Evolutionary conservation across 2,888 invertebrate genomes (phyloP).

Genomic region (Acleris literana): DNA sequence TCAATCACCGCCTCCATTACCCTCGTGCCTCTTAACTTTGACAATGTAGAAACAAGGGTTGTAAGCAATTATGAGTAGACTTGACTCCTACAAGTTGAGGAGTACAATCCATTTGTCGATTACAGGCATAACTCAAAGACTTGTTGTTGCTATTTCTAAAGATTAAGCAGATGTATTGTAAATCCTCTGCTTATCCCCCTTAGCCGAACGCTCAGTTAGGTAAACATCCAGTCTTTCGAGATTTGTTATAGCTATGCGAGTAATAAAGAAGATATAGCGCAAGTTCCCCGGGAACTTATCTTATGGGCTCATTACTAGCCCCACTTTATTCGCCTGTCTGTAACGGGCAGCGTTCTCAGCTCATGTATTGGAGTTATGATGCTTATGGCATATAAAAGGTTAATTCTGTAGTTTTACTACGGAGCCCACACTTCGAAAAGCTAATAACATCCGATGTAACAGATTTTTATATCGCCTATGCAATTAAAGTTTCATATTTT

Average conservation of each 20-base stretch:
- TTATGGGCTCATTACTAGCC: conserved; percentile 43
- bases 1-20: conserved; percentile 25
- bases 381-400: conserved; percentile 34
- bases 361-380: conserved; percentile 36
- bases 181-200: conserved; percentile 32
- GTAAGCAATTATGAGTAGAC: not conserved
- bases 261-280: conserved; percentile 46
- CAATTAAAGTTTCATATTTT: conserved; percentile 2
- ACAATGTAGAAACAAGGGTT: conserved; percentile 1
- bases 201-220: conserved; percentile 38
- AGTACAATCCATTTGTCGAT: not conserved
- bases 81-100: not conserved
- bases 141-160: conserved; percentile 19
- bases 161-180: conserved; percentile 28
- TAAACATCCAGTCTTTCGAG: conserved; percentile 40
- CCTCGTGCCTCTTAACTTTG: not conserved
- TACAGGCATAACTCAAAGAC: conserved; percentile 2
- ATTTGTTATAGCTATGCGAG: conserved; percentile 39
- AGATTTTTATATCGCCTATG: conserved; percentile 26
- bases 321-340: conserved; percentile 42
- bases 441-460: conserved; percentile 1
- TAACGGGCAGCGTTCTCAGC: conserved; percentile 39
- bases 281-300: conserved; percentile 42
- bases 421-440: conserved; percentile 23
- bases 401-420: conserved; percentile 33